Evolutionary conservation across 2,797 vertebrate genomes (phyloP).

Genomic region (Paratrypauchen microcephalus): DNA sequence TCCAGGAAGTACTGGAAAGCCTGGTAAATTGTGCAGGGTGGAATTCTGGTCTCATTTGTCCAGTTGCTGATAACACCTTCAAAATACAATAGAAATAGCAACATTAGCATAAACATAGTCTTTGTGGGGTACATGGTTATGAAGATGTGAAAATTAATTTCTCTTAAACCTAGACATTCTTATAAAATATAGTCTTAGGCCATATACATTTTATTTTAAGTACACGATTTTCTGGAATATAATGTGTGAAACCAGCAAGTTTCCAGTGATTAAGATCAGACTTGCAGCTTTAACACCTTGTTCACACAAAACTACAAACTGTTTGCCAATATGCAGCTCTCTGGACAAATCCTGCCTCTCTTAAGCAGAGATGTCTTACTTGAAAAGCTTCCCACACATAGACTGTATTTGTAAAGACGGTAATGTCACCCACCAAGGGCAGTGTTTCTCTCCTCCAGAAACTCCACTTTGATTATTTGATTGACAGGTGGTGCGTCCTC

Average conservation of each 20-base stretch:
- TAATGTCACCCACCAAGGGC: slow-evolving; percentile 84
- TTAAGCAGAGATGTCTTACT: slow-evolving; percentile 28
- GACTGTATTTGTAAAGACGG: slow-evolving; percentile 26
- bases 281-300: slow-evolving; percentile 21
- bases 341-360: slow-evolving; percentile 22
- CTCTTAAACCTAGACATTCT: too few species aligned
- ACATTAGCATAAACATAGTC: background rate
- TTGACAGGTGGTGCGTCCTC: slow-evolving; percentile 92
- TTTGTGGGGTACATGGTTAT: too few species aligned
- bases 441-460: slow-evolving; percentile 93
- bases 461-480: slow-evolving; percentile 93
- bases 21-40: slow-evolving; percentile 95
- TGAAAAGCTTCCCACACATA: slow-evolving; percentile 34
- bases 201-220: background rate
- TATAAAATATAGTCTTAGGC: background rate
- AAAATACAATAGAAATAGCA: slow-evolving; percentile 4
- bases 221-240: background rate
- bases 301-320: slow-evolving; percentile 33
- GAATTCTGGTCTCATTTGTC: slow-evolving; percentile 89
- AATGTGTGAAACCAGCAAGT: background rate
- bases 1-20: slow-evolving; percentile 97
- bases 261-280: slow-evolving; percentile 11
- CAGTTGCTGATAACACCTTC: slow-evolving; percentile 96
- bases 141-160: too few species aligned
- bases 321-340: slow-evolving; percentile 41